A percentile compares a stretch with the other conserved stretches of the same genome.
Conservation (phyloP, 37 sponge, comb jelly and placozoan genomes). For the Beroe forskalii region DNA sequence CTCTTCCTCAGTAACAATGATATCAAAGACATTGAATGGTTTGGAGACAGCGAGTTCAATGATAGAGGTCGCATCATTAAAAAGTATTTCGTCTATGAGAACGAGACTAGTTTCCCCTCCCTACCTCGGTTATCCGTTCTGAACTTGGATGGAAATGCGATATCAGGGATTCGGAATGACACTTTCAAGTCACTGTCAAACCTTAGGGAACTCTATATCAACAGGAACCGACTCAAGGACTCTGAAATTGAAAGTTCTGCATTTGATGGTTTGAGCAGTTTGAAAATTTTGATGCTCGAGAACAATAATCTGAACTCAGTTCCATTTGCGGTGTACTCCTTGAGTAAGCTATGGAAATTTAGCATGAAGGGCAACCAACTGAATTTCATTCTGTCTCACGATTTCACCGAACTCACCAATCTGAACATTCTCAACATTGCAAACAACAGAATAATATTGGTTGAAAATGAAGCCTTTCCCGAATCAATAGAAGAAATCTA, state of each 20-base stretch:
- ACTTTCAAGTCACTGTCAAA: neutral
- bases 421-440: neutral
- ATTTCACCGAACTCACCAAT: neutral
- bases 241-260: neutral
- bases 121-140: neutral
- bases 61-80: neutral
- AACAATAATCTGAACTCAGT: slow-evolving; percentile 3
- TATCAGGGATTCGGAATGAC: neutral
- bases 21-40: slow-evolving; percentile 45
- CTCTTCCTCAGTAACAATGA: slow-evolving; percentile 7
- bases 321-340: slow-evolving; percentile 13
- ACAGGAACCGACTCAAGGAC: neutral
- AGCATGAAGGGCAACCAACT: slow-evolving; percentile 16
- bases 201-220: slow-evolving; percentile 19
- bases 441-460: neutral
- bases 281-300: slow-evolving; percentile 6
- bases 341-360: neutral
- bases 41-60: neutral
- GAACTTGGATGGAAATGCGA: neutral
- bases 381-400: neutral
- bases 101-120: neutral
- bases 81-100: neutral
- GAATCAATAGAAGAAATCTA: neutral
- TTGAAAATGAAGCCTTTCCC: slow-evolving; percentile 24
- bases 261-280: neutral